Percentiles rank a stretch among this genome's conserved stretches.
Evolutionary conservation across 2,113 vertebrate genomes (phyloP).

Genomic region (Marmota monax): DNA sequence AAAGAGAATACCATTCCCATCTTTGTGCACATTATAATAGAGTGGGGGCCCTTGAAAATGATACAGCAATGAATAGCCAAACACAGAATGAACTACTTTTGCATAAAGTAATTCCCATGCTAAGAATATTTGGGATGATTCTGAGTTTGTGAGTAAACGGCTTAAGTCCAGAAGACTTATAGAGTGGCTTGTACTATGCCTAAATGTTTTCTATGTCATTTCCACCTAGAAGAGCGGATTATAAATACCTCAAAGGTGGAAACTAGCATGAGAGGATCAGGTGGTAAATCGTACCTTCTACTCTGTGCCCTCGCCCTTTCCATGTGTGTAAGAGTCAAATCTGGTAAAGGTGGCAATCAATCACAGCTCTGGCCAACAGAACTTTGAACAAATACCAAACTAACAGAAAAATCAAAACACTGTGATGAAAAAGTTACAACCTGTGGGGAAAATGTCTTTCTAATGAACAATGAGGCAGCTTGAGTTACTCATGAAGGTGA

Average conservation of each 20-base stretch:
- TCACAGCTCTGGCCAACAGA: background rate
- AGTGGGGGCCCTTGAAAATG: background rate
- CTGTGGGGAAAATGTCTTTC: background rate
- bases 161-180: background rate
- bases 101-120: background rate
- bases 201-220: background rate
- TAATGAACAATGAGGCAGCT: background rate
- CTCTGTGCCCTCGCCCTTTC: background rate
- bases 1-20: background rate
- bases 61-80: background rate
- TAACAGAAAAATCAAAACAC: background rate
- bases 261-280: background rate
- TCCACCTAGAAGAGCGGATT: background rate
- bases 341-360: background rate
- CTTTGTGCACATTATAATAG: too few species aligned
- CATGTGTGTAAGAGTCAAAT: background rate
- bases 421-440: background rate
- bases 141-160: conserved; percentile 7
- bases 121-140: background rate
- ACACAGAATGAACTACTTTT: background rate
- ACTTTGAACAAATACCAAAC: background rate
- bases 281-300: background rate
- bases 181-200: background rate
- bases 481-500: background rate
- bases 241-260: background rate